Conservation (phyloP, 1,140 invertebrate genomes). For the Bombus sylvicola region DNA sequence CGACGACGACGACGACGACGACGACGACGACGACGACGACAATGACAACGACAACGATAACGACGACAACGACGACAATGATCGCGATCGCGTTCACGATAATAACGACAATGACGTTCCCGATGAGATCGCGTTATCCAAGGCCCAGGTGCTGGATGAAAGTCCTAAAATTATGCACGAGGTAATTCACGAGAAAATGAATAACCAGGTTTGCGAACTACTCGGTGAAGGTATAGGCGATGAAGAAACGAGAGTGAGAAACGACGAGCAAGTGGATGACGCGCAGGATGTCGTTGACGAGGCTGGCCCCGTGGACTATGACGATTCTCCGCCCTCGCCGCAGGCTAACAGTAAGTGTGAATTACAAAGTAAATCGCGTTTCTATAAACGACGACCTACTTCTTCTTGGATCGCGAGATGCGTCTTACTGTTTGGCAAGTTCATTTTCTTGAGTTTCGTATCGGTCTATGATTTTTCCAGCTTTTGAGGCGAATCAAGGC, state of each 20-base stretch:
- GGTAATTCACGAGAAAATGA: background rate
- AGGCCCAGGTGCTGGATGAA: background rate
- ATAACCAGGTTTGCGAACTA: background rate
- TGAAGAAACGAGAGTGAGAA: constrained; percentile 3
- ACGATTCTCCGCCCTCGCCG: constrained; percentile 63
- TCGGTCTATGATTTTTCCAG: constrained; percentile 21
- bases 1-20: background rate
- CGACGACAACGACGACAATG: background rate
- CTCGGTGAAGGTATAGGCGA: constrained; percentile 3
- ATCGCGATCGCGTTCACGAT: background rate
- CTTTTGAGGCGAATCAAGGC: background rate
- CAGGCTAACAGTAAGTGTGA: constrained; percentile 61
- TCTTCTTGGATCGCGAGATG: background rate
- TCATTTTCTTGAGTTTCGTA: background rate
- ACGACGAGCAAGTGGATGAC: background rate
- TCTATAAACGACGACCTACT: background rate
- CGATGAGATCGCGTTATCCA: background rate
- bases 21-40: background rate
- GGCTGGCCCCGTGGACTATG: constrained; percentile 47
- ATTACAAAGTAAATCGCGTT: constrained; percentile 22
- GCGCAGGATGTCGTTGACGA: constrained; percentile 16
- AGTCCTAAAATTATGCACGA: background rate
- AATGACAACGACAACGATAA: background rate
- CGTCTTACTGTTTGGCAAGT: background rate
- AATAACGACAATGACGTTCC: background rate